These are phyloP conservation scores for Liopterus haemorrhoidalis DNA, from an alignment of 2,888 invertebrate genomes.

Conservation along the genomic window DNA sequence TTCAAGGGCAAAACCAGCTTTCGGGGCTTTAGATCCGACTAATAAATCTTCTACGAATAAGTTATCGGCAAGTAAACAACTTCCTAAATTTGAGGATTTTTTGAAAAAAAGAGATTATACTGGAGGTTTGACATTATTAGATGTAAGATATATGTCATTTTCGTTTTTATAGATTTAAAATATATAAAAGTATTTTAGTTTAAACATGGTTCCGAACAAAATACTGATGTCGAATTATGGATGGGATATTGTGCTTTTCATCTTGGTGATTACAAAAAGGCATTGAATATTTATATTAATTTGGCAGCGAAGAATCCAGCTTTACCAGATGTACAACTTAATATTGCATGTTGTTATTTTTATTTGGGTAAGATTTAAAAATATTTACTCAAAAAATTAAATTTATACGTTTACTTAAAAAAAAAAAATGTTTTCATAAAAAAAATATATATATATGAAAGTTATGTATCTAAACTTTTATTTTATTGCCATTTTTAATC, in stretches of 20 bases:
- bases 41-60: slow-evolving; percentile 40
- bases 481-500: too few species aligned
- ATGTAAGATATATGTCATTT: slow-evolving; percentile 53
- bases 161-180: slow-evolving; percentile 2
- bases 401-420: too few species aligned
- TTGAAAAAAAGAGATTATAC: slow-evolving; percentile 85
- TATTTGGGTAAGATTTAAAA: slow-evolving; percentile 68
- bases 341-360: slow-evolving; percentile 91
- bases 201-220: slow-evolving; percentile 49
- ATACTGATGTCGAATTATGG: slow-evolving; percentile 68
- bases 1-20: slow-evolving; percentile 74
- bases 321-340: slow-evolving; percentile 61
- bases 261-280: slow-evolving; percentile 83
- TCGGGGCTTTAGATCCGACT: slow-evolving; percentile 42
- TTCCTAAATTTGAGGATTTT: slow-evolving; percentile 86
- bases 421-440: not conserved
- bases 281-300: slow-evolving; percentile 65
- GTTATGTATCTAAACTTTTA: too few species aligned
- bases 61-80: slow-evolving; percentile 46
- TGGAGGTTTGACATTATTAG: slow-evolving; percentile 87
- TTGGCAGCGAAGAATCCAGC: slow-evolving; percentile 51
- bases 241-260: slow-evolving; percentile 94
- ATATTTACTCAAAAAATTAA: not conserved
- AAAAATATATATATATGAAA: too few species aligned
- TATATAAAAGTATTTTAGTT: slow-evolving; percentile 44